Base-by-base conservation (phyloP, 2,888 invertebrate genomes). In the Zaprionus bogoriensis region DNA sequence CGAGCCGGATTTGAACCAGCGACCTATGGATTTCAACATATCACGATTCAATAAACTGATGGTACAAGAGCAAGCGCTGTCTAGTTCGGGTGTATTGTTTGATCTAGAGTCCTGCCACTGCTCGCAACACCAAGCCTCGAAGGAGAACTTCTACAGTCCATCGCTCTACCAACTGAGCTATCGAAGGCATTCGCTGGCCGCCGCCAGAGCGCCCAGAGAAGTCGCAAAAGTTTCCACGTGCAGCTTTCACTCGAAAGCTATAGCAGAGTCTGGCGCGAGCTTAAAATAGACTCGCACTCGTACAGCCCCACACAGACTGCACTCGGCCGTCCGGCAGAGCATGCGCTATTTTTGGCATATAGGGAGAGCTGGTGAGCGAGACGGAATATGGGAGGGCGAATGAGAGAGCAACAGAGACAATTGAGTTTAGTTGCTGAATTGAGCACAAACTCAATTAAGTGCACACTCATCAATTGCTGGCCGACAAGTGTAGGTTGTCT, bases 1-100 rank as follows among this genome's bases (percentile, higher is more conserved):
- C 83, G 83, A 83, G 83, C 83, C 87, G 83, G 83, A 83, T 87
- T 83, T 87, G 83, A 83, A 83, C 83, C 87, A 87, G 83, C 87
- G 83, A 87, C 83, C 87, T 87, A 87, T 83, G 83, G 87, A 87
- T 83, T 78, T 78, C 87, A 86, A 77, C 77, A 58, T 62, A 50
- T 74, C 50, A 54, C 60, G 61, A 70, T 55, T 76, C 48, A 67
- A 53, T 58, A 57, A 69, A 48, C 68, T 64, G 76, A 76, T 85
- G 83, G 32, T 60, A 68, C 67, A 60, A 64, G 62, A 68, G 67
- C 70, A 63, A 54, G 77, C 60, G 36, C 45, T 63, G 45, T 58
- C 80, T 68, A 66, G 45, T 39, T 54, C 70, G 42, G 41, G 42
- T 67, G 66, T 79, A 67, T 64, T 71, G 52, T 53, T 67, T 66